These are phyloP conservation scores for Torymus auratus DNA, from an alignment of 2,888 invertebrate species.

Conservation along the genomic window DNA sequence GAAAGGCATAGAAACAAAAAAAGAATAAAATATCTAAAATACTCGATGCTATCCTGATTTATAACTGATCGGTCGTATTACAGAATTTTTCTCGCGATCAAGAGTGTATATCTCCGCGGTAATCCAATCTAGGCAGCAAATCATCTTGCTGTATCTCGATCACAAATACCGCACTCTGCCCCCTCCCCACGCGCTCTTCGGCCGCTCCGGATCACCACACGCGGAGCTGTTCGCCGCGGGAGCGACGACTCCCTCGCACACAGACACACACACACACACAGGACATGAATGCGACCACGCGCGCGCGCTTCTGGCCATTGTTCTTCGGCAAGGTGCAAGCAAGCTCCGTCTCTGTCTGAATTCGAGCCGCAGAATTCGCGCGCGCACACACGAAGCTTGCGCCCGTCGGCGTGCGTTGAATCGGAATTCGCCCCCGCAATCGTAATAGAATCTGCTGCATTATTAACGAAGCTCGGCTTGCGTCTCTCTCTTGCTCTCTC, in stretches of 20 bases:
- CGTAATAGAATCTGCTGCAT: slow-evolving; percentile 70
- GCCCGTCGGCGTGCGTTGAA: slow-evolving; percentile 52
- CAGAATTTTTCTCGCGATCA: slow-evolving; percentile 2
- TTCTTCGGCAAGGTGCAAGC: slow-evolving; percentile 2
- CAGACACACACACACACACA: not conserved
- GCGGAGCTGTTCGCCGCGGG: not conserved
- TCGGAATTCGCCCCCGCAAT: slow-evolving; percentile 58
- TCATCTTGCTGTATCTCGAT: slow-evolving; percentile 6
- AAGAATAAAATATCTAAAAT: too few species aligned
- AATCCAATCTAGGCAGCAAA: slow-evolving; percentile 27
- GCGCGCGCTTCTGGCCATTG: not conserved
- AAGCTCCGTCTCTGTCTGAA: not conserved
- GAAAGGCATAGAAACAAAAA: too few species aligned
- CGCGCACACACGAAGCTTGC: slow-evolving; percentile 6
- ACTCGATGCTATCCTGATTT: too few species aligned
- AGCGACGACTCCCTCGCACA: not conserved
- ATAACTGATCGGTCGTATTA: not conserved
- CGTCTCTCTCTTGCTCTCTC: slow-evolving; percentile 7
- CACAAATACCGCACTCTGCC: not conserved
- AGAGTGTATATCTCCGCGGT: not conserved
- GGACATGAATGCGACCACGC: not conserved
- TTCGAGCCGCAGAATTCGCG: slow-evolving; percentile 17
- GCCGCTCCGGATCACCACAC: not conserved
- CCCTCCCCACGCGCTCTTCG: too few species aligned
- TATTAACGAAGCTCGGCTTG: slow-evolving; percentile 65